phyloP scores from a whole-genome alignment of 2,113 vertebrate genomes.

The Neolamprologus sp. region DNA sequence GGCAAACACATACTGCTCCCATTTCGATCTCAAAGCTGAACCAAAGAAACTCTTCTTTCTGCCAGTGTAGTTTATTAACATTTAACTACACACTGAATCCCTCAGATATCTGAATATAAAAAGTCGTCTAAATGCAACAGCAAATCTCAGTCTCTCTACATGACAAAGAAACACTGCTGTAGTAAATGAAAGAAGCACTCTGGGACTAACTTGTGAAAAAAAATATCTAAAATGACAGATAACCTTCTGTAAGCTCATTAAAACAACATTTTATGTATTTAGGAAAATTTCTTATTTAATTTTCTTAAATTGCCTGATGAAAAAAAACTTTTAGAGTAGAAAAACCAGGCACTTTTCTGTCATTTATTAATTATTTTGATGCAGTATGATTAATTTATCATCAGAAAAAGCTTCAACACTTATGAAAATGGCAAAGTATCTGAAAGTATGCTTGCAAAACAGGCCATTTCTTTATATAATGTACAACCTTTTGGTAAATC shows the following conservation, averaged over 20 bases:
- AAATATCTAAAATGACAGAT: neutral
- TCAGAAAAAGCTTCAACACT: neutral
- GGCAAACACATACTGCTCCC: neutral
- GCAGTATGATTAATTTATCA: neutral
- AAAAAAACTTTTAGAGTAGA: neutral
- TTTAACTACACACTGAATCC: neutral
- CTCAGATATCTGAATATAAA: neutral
- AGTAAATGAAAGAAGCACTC: neutral
- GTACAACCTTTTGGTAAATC: neutral
- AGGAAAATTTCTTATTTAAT: too few relatives aligned
- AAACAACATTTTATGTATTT: neutral
- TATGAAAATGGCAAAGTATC: fast-evolving
- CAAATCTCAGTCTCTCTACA: neutral
- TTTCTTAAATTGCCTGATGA: neutral
- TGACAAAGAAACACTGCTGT: neutral
- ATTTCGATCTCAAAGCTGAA: neutral
- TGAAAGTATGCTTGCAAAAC: neutral
- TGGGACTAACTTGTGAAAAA: neutral
- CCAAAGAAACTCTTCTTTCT: neutral
- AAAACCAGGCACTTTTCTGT: neutral
- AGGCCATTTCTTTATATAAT: neutral
- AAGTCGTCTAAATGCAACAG: neutral
- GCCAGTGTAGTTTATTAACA: neutral
- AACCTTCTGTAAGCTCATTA: neutral
- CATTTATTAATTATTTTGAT: neutral